Evolutionary conservation across 2,888 invertebrate species (phyloP).

Genomic region (Megamerina dolium): DNA sequence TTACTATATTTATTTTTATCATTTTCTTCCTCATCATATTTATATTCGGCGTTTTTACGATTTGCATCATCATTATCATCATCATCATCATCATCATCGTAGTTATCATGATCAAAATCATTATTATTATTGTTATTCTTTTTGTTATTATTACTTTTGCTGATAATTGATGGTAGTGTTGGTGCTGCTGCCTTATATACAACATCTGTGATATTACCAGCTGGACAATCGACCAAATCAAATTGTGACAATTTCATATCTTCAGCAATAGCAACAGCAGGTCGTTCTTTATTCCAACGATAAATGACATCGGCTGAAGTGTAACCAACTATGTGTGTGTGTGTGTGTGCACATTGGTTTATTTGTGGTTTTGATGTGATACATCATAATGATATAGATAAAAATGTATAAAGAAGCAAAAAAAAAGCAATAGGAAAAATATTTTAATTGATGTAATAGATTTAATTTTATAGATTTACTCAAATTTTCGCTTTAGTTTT

Average conservation of each 20-base stretch:
- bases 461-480: too few species aligned
- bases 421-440: too few species aligned
- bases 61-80: too few species aligned
- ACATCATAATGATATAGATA: too few species aligned
- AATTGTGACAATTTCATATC: conserved; percentile 82
- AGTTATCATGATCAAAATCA: conserved; percentile 18
- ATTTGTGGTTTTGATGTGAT: background rate
- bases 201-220: conserved; percentile 60
- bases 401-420: too few species aligned
- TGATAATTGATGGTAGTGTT: conserved; percentile 10
- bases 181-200: conserved; percentile 44
- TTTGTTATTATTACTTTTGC: conserved; percentile 22
- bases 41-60: too few species aligned
- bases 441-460: too few species aligned
- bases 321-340: conserved; percentile 58
- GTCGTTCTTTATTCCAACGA: conserved; percentile 64
- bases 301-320: conserved; percentile 68
- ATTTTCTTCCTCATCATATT: too few species aligned
- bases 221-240: conserved; percentile 69
- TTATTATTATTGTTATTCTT: conserved; percentile 14
- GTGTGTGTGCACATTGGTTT: background rate
- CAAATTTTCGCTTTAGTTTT: too few species aligned
- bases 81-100: too few species aligned
- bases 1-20: conserved; percentile 16
- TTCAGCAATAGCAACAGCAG: conserved; percentile 66